phyloP scores from a whole-genome alignment of 1,140 invertebrate genomes.

The Pseudomyrmex flavicornis region DNA sequence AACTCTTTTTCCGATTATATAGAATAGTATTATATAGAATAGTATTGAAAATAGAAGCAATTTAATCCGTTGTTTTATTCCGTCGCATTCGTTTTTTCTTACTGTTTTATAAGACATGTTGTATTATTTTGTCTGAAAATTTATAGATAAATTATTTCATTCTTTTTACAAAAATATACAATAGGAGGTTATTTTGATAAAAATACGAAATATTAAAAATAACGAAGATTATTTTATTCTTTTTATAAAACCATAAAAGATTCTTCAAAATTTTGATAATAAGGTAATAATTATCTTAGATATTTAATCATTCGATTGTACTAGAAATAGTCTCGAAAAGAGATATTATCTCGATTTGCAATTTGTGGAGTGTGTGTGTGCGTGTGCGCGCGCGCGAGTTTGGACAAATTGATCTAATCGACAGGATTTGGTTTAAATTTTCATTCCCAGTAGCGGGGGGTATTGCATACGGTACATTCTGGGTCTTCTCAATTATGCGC shows the following conservation, averaged over 20 bases:
- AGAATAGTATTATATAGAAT: not conserved
- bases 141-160: not conserved
- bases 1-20: not conserved
- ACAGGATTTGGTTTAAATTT: slow-evolving; percentile 40
- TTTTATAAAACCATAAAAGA: no score
- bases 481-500: slow-evolving; percentile 55
- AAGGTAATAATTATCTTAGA: no score
- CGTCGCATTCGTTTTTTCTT: not conserved
- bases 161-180: not conserved
- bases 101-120: not conserved
- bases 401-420: not conserved
- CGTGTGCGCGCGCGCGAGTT: not conserved
- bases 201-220: no score
- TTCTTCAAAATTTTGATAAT: no score
- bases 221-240: no score
- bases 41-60: not conserved
- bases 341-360: slow-evolving; percentile 10
- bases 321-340: not conserved
- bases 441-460: not conserved
- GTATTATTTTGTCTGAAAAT: not conserved
- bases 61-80: not conserved
- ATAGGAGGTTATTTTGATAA: no score
- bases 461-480: slow-evolving; percentile 6
- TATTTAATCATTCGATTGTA: not conserved
- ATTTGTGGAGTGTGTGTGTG: no score